Evolutionary conservation across 2,113 vertebrate genomes (phyloP), one percentile per base, ranked within the genome.

Genomic region (Todiramphus chloris): DNA sequence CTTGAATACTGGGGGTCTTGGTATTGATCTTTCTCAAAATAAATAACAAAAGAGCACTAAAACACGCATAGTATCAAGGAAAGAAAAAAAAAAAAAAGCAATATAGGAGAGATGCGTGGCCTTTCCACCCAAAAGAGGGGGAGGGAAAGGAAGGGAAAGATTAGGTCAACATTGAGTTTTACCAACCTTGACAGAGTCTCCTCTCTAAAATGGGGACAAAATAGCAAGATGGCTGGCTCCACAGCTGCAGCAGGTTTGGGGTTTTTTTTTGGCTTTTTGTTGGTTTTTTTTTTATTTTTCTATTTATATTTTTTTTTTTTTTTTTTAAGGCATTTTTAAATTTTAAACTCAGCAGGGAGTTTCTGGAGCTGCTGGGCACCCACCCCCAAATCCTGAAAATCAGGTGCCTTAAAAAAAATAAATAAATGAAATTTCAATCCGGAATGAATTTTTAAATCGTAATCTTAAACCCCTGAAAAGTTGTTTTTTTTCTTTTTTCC

Each of bases 131-230:
- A 95, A 95, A 93, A 91, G 89, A 89, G 94, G 92, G 95, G 93
- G 94, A 93, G 96, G 90, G 88, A 94, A 59, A 84, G 83, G 87
- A 96, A 91, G 68, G 87, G 84, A 97, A 89, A 96, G 78, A 96
- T 87, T 83, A 96, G 96, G 94, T 97, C 96, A 97, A 96, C 96
- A 94, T 97, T 94, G 90, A 97, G 97, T 98, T 96, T 97, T 96
- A 97, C 74, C 93, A 96, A 96, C 97, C 93, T 98, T 97, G 86
- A 92, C 87, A 97, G 93, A 95, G 95, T 96, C 88, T 94, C 94
- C 96, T 97, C 96, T 96, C 96, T 97, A 97, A 97, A 97, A 97
- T 97, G 97, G 96, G 97, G 96, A 96, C 97, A 97, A 98, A 98
- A 97, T 98, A 96, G 94, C 97, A 98, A 97, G 97, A 98, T 95